A percentile compares a stretch with the other conserved stretches of the same genome.
These are phyloP conservation scores for Lochmaea capreae DNA, from an alignment of 2,888 invertebrate genomes.

Conservation along the genomic window DNA sequence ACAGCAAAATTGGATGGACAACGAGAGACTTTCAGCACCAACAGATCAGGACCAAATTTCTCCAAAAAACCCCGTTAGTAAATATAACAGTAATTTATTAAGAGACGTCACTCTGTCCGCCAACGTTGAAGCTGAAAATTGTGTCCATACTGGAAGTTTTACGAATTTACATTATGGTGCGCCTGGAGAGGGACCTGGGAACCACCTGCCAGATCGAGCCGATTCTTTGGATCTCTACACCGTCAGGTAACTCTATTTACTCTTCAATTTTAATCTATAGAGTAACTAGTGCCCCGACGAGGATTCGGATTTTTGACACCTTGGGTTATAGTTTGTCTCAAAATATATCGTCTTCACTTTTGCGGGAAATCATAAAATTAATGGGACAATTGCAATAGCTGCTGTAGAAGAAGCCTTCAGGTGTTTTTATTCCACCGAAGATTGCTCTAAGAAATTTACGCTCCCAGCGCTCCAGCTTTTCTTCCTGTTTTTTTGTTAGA, in stretches of 20 bases:
- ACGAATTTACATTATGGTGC: constrained; percentile 77
- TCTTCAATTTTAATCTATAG: no score
- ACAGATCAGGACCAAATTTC: constrained; percentile 27
- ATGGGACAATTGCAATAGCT: no score
- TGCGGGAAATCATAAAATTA: no score
- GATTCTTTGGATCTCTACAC: constrained; percentile 73
- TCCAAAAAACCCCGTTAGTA: constrained; percentile 49
- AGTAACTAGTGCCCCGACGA: no score
- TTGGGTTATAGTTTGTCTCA: no score
- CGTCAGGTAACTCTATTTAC: constrained; percentile 57
- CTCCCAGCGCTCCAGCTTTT: no score
- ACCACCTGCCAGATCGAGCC: constrained; percentile 58
- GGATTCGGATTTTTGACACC: no score
- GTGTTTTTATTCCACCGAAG: no score
- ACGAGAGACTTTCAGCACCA: constrained; percentile 60
- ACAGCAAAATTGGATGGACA: constrained; percentile 64
- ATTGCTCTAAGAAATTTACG: no score
- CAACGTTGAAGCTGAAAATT: constrained; percentile 73
- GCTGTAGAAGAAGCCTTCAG: no score
- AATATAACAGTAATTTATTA: constrained; percentile 64
- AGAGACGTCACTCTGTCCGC: constrained; percentile 70
- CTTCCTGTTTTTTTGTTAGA: no score
- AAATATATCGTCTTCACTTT: no score
- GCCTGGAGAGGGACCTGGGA: constrained; percentile 64
- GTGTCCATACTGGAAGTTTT: constrained; percentile 75